Evolutionary conservation across 2,113 vertebrate genomes (phyloP), one percentile per base, ranked within the genome.

Genomic region (Hassar affinis): DNA sequence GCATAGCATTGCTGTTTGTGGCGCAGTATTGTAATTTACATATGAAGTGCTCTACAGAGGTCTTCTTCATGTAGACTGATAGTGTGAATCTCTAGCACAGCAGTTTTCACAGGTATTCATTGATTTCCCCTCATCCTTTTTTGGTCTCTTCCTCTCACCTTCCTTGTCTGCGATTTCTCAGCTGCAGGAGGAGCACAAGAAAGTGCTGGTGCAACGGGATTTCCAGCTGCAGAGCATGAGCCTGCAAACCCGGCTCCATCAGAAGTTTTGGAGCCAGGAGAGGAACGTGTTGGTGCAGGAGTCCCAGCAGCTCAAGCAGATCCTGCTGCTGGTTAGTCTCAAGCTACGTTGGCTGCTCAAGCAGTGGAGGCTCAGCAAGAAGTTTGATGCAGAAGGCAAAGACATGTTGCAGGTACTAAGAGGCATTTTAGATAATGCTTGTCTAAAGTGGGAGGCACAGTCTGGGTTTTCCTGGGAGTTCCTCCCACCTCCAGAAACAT

Each of bases 271-370:
- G 97, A 95, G 95, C 90, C 97, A 97, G 90, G 97, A 98, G 92
- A 96, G 96, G 91, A 97, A 95, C 80, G 92, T 98, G 81, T 91
- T 99, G 90, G 94, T 98, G 38, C 97, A 98, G 88, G 98, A 99
- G 91, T 96, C 96, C 0, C 97, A 98, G 88, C 98, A 99, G 89
- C 96, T 99, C 88, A 97, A 96, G 90, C 96, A 99, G 89, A 96
- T 95, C 83, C 95, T 99, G 84, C 88, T 98, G 56, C 92, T 98
- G 87, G 96, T 98, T 90, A 98, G 96, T 92, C 96, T 98, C 93
- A 99, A 98, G 85, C 95, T 99, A n/a, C 95, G 96, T 88, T 98
- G 97, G 95, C 97, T 99, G 91, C 96, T 99, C 90, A 98, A 98
- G 88, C 93, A 95, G 83, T 99, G 98, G 98, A 93, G 96, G 80